phyloP scores from a whole-genome alignment of 2,797 vertebrate species.

The Pachyuromys duprasi region DNA sequence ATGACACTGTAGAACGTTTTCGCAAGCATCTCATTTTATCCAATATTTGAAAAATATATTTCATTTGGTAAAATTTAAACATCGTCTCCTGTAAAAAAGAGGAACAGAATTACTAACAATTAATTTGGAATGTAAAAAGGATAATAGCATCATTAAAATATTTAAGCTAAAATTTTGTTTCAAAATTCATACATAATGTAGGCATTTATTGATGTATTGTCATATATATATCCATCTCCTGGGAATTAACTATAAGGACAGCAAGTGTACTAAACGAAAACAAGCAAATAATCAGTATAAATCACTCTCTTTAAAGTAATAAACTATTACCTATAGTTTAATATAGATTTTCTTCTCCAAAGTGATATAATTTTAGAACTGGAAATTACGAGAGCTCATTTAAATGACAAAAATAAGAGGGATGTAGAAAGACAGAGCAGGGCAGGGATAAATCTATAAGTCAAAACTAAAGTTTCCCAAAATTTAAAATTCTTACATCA shows the following conservation, averaged over 20 bases:
- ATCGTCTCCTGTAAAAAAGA: conserved; percentile 85
- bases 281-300: background rate
- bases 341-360: background rate
- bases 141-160: background rate
- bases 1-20: conserved; percentile 96
- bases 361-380: background rate
- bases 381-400: background rate
- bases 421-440: background rate
- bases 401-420: too few relatives aligned
- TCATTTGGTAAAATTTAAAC: conserved; percentile 87
- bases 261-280: background rate
- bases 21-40: conserved; percentile 99
- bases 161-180: conserved; percentile 5
- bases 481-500: background rate
- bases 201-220: background rate
- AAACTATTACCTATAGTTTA: background rate
- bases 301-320: background rate
- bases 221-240: too few relatives aligned
- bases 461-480: background rate
- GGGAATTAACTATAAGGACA: background rate
- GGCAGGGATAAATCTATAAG: background rate
- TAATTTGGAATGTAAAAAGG: background rate
- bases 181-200: background rate
- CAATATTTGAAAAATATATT: conserved; percentile 91
- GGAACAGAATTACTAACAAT: conserved; percentile 63